These are phyloP conservation scores for Liasis olivaceus DNA, from an alignment of 2,797 vertebrate genomes.

Conservation along the genomic window DNA sequence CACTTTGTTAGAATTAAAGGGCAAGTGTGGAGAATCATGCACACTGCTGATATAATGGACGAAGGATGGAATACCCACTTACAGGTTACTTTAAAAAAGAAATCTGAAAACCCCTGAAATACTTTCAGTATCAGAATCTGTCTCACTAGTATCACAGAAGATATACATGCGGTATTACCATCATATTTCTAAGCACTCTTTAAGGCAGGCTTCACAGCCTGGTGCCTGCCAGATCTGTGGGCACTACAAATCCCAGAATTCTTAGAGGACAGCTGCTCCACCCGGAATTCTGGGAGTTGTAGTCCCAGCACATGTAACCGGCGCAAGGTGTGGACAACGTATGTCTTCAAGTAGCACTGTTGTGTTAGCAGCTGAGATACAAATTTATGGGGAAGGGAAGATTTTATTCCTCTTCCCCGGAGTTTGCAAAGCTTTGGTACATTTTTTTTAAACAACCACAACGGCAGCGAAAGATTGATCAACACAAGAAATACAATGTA, in stretches of 20 bases:
- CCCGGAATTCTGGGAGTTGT: neutral
- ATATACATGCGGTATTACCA: neutral
- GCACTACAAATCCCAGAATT: neutral
- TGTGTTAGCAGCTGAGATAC: neutral
- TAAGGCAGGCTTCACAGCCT: neutral
- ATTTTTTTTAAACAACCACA: neutral
- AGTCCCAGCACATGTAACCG: neutral
- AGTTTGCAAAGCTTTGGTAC: neutral
- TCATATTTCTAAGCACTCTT: neutral
- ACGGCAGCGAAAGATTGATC: neutral
- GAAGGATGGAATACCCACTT: neutral
- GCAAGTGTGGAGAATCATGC: neutral
- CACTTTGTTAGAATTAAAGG: neutral
- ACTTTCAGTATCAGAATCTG: neutral
- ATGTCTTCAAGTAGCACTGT: neutral
- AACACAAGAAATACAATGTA: neutral
- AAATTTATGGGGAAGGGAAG: neutral
- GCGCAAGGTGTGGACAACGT: neutral
- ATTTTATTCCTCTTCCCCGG: neutral
- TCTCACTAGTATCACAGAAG: neutral
- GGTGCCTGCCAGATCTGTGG: neutral
- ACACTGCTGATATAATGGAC: neutral
- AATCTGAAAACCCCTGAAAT: neutral
- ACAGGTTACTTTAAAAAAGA: neutral
- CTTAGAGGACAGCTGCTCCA: neutral